phyloP scores from a whole-genome alignment of 2,888 invertebrate species.

The Parapristionchus giblindavisi region DNA sequence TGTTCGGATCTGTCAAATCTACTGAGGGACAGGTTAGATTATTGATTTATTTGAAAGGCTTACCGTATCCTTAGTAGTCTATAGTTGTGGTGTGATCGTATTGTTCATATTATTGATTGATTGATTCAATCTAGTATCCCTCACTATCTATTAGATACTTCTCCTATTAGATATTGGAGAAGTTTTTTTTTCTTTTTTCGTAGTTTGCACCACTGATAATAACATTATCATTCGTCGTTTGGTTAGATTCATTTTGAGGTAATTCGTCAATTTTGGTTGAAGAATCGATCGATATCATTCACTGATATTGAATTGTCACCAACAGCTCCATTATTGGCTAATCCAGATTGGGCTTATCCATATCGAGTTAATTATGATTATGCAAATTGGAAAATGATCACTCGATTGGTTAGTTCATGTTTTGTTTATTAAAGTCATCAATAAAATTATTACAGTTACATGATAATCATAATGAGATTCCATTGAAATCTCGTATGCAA shows the following conservation, averaged over 20 bases:
- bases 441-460: slow-evolving; percentile 51
- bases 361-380: slow-evolving; percentile 67
- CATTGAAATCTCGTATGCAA: slow-evolving; percentile 64
- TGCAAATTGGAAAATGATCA: slow-evolving; percentile 66
- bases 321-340: slow-evolving; percentile 61
- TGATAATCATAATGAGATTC: slow-evolving; percentile 58
- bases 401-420: slow-evolving; percentile 50
- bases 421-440: background rate
- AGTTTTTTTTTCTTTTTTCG: slow-evolving; percentile 3
- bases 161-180: background rate
- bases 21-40: slow-evolving; percentile 58
- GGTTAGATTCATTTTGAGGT: slow-evolving; percentile 43
- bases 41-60: background rate
- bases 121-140: background rate
- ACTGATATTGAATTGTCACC: slow-evolving; percentile 63
- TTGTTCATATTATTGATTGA: background rate
- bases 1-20: slow-evolving; percentile 63
- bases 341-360: slow-evolving; percentile 68
- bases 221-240: slow-evolving; percentile 11
- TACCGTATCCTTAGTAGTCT: background rate
- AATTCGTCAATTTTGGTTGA: slow-evolving; percentile 67
- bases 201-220: background rate
- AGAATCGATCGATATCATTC: slow-evolving; percentile 63
- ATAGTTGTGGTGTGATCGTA: too few relatives aligned
- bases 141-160: background rate